phyloP scores from a whole-genome alignment of 2,797 vertebrate species.

The Hozukius guyotensis region DNA sequence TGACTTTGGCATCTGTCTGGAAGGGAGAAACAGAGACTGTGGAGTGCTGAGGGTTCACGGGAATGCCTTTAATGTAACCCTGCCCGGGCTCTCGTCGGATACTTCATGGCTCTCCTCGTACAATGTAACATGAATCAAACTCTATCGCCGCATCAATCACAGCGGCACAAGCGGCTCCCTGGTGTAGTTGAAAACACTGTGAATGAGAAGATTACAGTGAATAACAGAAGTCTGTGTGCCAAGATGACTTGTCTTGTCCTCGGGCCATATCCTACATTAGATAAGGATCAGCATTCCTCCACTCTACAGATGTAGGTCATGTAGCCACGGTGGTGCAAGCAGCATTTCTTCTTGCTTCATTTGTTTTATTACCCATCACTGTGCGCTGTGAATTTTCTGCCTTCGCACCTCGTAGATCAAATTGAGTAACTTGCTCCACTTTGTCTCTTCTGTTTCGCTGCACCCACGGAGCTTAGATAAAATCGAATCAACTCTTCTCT shows the following conservation, averaged over 20 bases:
- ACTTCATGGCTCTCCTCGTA: constrained; percentile 62
- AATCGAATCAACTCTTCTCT: constrained; percentile 43
- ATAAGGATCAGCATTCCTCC: constrained; percentile 74
- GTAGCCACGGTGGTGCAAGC: constrained; percentile 50
- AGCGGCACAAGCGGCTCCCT: constrained; percentile 45
- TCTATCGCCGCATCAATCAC: constrained; percentile 63
- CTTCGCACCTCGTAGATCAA: constrained; percentile 45
- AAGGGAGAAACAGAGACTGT: constrained; percentile 65
- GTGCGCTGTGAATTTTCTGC: constrained; percentile 33
- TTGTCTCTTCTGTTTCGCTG: constrained; percentile 36
- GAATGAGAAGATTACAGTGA: constrained; percentile 57
- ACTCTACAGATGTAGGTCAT: constrained; percentile 75
- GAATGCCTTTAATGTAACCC: constrained; percentile 81
- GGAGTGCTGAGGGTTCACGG: constrained; percentile 62
- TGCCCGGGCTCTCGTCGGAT: constrained; percentile 64
- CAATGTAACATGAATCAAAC: constrained; percentile 67
- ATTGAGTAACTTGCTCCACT: constrained; percentile 16
- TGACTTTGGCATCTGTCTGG: constrained; percentile 81
- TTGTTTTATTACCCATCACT: constrained; percentile 68
- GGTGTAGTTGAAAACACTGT: constrained; percentile 38
- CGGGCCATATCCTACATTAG: constrained; percentile 68
- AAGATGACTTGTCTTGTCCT: constrained; percentile 62
- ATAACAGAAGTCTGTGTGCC: constrained; percentile 58
- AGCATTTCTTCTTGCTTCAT: constrained; percentile 55
- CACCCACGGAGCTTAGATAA: constrained; percentile 17